Evolutionary conservation across 2,797 vertebrate species (phyloP), one percentile per base, ranked within the genome.

Genomic region (Lemur catta): DNA sequence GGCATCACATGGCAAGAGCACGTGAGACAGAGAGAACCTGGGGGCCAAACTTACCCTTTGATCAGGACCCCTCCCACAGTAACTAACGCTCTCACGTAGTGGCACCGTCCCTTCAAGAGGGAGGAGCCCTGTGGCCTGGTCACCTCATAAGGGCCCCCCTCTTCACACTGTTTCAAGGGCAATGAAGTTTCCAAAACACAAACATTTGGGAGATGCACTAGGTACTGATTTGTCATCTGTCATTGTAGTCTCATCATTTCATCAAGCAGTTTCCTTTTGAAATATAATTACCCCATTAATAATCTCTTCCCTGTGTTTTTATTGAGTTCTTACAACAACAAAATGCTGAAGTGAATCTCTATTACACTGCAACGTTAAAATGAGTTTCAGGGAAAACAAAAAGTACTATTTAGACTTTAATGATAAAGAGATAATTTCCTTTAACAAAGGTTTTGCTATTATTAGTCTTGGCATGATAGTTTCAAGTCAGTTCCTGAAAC

Each of bases 401-500:
- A 26, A 38, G 75, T 55, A 28, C 46, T 33, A 33, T 65, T 55
- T 75, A 67, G n/a, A 35, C 41, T 46, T 71, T 48, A 75, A 75
- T 38, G 14, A 67, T 82, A 76, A 52, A 28, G 28, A 65, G 28
- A 30, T 88, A 65, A 72, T 38, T 63, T 82, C 30, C 24, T 52
- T 85, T 20, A 63, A 46, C 52, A 20, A 20, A 55, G 22, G 30
- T 57, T 41, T 71, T 33, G 50, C 93, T 12, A 33, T 46, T 41
- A 28, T 2, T 48, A 35, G 6, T 57, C 61, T 96, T 90, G 55
- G 80, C 81, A 81, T 52, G 89, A 81, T 91, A 63, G 88, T 96
- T 94, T 55, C 89, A 61, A 94, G 74, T 59, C 72, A 24, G 69
- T 87, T 92, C 84, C 92, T 94, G 78, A 91, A 97, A 74, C 14